A percentile compares a stretch with the other conserved stretches of the same genome.
Evolutionary conservation across 2,113 vertebrate genomes (phyloP).

Genomic region (Herpailurus yagouaroundi): DNA sequence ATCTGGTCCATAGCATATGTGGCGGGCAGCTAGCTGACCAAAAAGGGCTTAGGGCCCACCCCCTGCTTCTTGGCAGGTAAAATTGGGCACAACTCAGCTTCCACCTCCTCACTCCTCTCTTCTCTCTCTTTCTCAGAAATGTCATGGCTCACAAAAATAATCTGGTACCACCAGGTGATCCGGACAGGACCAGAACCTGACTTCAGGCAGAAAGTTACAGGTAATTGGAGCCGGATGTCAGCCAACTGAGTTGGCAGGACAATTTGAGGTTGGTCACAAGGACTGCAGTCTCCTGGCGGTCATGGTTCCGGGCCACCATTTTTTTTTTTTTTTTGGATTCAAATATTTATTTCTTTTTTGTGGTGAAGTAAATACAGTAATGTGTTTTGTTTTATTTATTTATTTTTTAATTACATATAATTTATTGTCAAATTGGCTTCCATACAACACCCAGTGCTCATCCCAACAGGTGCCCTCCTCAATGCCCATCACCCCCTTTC

Average conservation of each 20-base stretch:
- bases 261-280: constrained; percentile 93
- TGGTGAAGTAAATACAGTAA: too few relatives aligned
- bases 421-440: too few relatives aligned
- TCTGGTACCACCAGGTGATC: constrained; percentile 90
- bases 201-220: constrained; percentile 93
- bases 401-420: too few relatives aligned
- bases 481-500: too few relatives aligned
- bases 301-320: constrained; percentile 90
- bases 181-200: constrained; percentile 93
- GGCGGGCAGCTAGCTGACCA: constrained; percentile 6
- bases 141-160: constrained; percentile 81
- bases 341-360: too few relatives aligned
- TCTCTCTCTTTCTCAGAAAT: constrained; percentile 79
- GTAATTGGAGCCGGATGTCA: constrained; percentile 94
- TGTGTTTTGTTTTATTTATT: too few relatives aligned
- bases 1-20: not conserved
- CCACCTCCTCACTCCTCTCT: constrained; percentile 85
- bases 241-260: constrained; percentile 93
- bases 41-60: not conserved
- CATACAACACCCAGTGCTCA: too few relatives aligned
- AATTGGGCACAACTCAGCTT: constrained; percentile 88
- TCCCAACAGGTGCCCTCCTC: too few relatives aligned
- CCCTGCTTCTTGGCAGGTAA: constrained; percentile 89
- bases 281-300: constrained; percentile 91
- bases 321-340: constrained; percentile 58